Base-by-base conservation (phyloP, 1,140 invertebrate genomes). In the Cyrtorhinus lividipennis region DNA sequence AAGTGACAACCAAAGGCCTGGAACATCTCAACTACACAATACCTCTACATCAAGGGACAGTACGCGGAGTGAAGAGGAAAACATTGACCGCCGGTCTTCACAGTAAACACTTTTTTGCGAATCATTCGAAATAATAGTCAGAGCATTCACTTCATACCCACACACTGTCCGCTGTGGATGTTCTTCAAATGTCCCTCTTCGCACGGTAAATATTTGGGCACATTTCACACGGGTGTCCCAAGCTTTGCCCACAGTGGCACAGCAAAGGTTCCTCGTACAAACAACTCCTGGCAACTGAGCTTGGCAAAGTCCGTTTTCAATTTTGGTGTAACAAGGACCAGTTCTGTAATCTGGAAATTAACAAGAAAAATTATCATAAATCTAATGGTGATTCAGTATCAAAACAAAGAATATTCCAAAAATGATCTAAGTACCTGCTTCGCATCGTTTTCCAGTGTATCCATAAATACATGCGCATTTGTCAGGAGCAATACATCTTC, bases 201-300 rank as follows among this genome's bases (percentile, higher is more conserved):
- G 69, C 91, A 94, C 66, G 90, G 85, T 46, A 92, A 75, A 65
- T 81, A 77, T 0, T 77, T 0, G 86, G 87, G 73, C 91, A 93
- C 56, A 86, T 80, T 71, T 92, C 88, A 72, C 91, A 94, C 1
- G 91, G 91, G 67, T 91, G 88, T 12, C 90, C 91, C 91, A 94
- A 0, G 88, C 90, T 67, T 83, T 83, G 13, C 90, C 90, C n/a
- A 93, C 85, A 0, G 90, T 92, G 0, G 90, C 88, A 74, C 91
- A 94, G 70, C 91, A 94, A 45, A 94, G 75, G 66, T 89, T 87
- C 70, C 88, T 85, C 1, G 91, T 94, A 72, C 91, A 94, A 3
- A 92, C 86, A 0, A 94, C 88, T 1, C 88, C 88, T 62, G 87
- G 83, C 25, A 94, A 74, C 71, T 90, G 88, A 20, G 87, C 87